A percentile compares a stretch with the other conserved stretches of the same genome.
These are phyloP conservation scores for Ptychochromis oligacanthus DNA, from an alignment of 2,113 vertebrate genomes.

Conservation along the genomic window DNA sequence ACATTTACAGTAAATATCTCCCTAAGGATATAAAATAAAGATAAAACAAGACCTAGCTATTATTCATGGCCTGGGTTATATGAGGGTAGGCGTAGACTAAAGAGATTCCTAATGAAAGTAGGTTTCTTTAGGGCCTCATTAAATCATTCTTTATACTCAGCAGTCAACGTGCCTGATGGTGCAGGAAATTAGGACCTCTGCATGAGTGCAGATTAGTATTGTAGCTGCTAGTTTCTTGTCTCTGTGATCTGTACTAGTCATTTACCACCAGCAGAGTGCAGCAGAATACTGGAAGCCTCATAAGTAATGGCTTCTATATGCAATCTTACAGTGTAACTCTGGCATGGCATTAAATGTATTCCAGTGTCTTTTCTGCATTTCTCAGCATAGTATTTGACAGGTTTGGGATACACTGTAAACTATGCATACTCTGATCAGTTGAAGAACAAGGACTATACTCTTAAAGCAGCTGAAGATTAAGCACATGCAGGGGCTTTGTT, in stretches of 20 bases:
- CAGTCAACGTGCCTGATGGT: not conserved
- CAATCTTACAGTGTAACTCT: not conserved
- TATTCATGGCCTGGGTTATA: not conserved
- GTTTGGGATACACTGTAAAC: not conserved
- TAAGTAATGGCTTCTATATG: not conserved
- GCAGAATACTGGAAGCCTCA: constrained; percentile 25
- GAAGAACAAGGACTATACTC: not conserved
- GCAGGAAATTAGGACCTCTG: not conserved
- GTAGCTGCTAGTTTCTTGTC: not conserved
- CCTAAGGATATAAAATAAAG: not conserved
- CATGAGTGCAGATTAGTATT: not conserved
- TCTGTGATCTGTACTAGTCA: not conserved
- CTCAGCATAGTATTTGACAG: not conserved
- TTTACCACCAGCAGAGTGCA: constrained; percentile 69
- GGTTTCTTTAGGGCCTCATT: not conserved
- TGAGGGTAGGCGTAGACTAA: not conserved
- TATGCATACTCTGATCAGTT: not conserved
- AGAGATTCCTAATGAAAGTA: not conserved
- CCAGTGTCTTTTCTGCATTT: not conserved
- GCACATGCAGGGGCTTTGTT: not conserved
- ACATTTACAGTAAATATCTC: not conserved
- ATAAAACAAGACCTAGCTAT: not conserved
- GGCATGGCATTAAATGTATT: not conserved
- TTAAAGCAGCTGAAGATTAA: not conserved
- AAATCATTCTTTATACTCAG: not conserved